Base-by-base conservation (phyloP, 2,888 invertebrate genomes). In the Drosophila testacea region DNA sequence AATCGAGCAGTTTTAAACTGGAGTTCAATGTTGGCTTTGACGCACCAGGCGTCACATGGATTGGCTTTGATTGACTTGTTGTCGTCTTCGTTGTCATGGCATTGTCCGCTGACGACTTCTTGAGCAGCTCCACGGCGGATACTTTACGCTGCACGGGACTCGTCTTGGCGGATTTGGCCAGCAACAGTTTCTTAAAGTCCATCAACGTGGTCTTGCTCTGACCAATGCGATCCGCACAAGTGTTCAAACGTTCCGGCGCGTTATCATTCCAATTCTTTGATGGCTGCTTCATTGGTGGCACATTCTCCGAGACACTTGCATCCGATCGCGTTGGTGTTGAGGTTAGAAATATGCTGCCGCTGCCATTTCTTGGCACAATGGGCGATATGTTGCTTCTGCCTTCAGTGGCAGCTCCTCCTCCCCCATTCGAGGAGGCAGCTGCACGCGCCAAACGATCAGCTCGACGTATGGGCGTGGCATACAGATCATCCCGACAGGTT, bases 111-210 rank as follows among this genome's bases (percentile, higher is more conserved):
- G 92, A 81, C 4, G 89, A 79, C 55, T 96, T 92, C 92, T 96
- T 96, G 48, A 97, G 91, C 90, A 96, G 95, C 91, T 97, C 97
- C 1, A 97, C 96, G 6, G 96, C 97, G 6, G 96, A 96, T 0
- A 95, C 93, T 69, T 95, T 95, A 48, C 91, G 93, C 86, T 94
- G 94, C 34, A 94, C 93, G 42, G 93, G 93, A 66, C 94, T 93
- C 13, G 94, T 93, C 90, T 95, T 95, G 1, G 95, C 95, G 80
- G 96, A 96, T 83, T 96, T 96, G 84, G 96, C 95, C 38, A 97
- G 93, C 28, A 97, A 93, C 11, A 97, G 93, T 86, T 95, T 95
- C 91, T 97, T 97, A 91, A 97, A 97, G 92, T 97, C 97, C 89
- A 96, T 93, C 69, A 97, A 94, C 2, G 96, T 96, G 0, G 97